Evolutionary conservation across 2,888 invertebrate species (phyloP), one percentile per base, ranked within the genome.

Genomic region (Eucera pruinosa): DNA sequence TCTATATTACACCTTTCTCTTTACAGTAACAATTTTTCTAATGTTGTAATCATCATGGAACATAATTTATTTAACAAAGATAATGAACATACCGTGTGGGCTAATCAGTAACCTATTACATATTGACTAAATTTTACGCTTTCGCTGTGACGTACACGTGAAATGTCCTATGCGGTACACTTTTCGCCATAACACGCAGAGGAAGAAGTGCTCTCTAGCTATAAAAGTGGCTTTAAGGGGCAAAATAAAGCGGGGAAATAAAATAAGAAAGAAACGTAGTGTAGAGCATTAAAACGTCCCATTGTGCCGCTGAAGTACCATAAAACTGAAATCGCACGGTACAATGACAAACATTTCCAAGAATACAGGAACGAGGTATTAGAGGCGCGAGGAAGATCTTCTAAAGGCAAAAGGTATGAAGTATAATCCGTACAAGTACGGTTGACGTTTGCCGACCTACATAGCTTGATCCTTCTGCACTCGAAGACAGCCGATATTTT

Each of bases 401-500:
- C 52, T 54, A 65, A 80, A 83, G 61, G 80, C 75, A 65, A 68
- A 66, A 78, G 73, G 60, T 69, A 72, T 43, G 68, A 66, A 36
- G 66, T 52, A 65, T 58, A 65, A 64, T 75, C 54, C 64, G 55
- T 75, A 66, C 54, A 68, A 65, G 68, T 64, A 23, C 58, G 66
- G 36, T 39, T 50, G 76, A 73, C 70, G 70, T 30, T 57, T 15
- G 71, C 62, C 71, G 81, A 74, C 82, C 81, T 78, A 83, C 71
- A 83, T 83, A 81, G 60, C 61, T 45, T 48, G 70, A 78, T 78
- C 65, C 77, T 77, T 77, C 77, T 60, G 23, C 13, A n/a, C 15
- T 39, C 52, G 55, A 70, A 58, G 68, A 74, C 78, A 78, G 52
- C 47, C 81, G 71, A 76, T 83, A 75, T 66, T 75, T 82, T 82